A percentile compares a stretch with the other conserved stretches of the same genome.
Conservation (phyloP, 2,113 vertebrate genomes). For the Penelope pileata region DNA sequence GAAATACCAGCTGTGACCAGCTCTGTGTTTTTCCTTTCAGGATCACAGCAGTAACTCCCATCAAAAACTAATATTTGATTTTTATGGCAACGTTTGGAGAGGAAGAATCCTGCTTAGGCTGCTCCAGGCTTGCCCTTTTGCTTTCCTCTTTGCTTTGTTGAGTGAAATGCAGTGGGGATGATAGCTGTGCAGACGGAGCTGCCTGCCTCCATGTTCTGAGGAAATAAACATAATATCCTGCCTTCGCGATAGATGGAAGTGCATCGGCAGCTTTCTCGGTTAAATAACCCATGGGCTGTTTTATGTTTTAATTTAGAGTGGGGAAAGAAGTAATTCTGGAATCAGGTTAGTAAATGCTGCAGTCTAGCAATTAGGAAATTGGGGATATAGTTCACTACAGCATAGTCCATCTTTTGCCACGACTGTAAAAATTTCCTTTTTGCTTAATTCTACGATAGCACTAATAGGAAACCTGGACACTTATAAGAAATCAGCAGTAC, state of each 20-base stretch:
- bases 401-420: background rate
- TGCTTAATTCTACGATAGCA: background rate
- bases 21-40: background rate
- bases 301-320: conserved; percentile 28
- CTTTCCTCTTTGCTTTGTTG: background rate
- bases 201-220: background rate
- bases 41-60: background rate
- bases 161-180: background rate
- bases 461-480: conserved; percentile 8
- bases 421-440: conserved; percentile 34
- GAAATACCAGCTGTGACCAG: background rate
- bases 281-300: background rate
- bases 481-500: conserved; percentile 8
- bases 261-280: background rate
- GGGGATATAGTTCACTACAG: background rate
- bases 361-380: background rate
- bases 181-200: background rate
- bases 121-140: background rate
- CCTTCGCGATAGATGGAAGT: background rate
- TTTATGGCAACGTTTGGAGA: background rate
- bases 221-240: background rate
- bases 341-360: conserved; percentile 28
- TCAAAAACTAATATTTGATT: conserved; percentile 25
- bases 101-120: background rate
- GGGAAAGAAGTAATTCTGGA: conserved; percentile 13